Evolutionary conservation across 2,113 vertebrate species (phyloP).

Genomic region (Herpailurus yagouaroundi): DNA sequence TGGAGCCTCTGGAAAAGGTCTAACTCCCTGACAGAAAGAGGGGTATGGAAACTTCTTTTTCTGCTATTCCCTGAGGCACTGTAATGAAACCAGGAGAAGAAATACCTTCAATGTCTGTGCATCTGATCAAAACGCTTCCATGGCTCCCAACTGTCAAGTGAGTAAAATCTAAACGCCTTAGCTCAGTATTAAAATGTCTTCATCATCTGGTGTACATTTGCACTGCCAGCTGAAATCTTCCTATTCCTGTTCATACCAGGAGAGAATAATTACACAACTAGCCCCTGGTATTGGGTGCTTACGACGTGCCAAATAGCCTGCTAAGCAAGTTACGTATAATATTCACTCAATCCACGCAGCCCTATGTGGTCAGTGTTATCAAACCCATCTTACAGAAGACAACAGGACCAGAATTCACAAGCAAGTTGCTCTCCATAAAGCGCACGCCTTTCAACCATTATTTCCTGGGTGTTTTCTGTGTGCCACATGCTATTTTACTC

Average conservation of each 20-base stretch:
- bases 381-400: not conserved
- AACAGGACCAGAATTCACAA: not conserved
- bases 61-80: not conserved
- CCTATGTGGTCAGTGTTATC: not conserved
- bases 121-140: not conserved
- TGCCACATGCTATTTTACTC: not conserved
- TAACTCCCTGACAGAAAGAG: not conserved
- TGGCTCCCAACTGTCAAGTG: not conserved
- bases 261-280: not conserved
- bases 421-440: not conserved
- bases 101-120: not conserved
- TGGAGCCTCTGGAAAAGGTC: not conserved
- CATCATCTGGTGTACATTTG: not conserved
- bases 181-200: conserved; percentile 16
- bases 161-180: not conserved
- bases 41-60: not conserved
- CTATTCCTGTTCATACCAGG: not conserved
- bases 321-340: not conserved
- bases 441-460: not conserved
- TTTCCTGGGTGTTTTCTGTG: not conserved
- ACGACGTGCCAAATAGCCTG: not conserved
- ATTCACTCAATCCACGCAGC: not conserved
- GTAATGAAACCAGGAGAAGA: not conserved
- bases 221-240: not conserved
- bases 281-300: not conserved